Conservation (phyloP, 2,797 vertebrate genomes). For the Sphenodon punctatus region DNA sequence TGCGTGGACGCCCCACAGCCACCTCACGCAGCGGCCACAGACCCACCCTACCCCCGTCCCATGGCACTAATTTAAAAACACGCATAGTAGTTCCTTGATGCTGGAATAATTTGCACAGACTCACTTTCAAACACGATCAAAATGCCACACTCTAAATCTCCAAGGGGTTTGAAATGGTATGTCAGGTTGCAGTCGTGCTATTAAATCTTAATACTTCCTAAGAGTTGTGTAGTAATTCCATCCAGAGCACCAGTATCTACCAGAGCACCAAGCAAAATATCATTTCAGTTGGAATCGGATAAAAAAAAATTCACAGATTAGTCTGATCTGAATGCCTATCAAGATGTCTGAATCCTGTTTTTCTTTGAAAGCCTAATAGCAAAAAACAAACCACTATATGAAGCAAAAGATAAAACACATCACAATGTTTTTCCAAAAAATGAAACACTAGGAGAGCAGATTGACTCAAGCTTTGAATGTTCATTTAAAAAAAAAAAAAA, state of each 20-base stretch:
- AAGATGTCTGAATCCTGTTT: not conserved
- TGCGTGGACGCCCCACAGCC: no score
- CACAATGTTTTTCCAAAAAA: not conserved
- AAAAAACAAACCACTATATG: not conserved
- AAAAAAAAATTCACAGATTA: not conserved
- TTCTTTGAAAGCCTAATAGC: not conserved
- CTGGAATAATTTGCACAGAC: conserved; percentile 40
- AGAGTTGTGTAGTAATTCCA: conserved; percentile 10
- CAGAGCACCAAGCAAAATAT: not conserved
- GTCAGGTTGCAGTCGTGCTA: not conserved
- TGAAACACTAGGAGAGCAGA: not conserved
- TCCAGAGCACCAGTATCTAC: not conserved
- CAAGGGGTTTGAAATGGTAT: not conserved
- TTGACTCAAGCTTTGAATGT: not conserved
- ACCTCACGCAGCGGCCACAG: no score
- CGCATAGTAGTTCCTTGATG: not conserved
- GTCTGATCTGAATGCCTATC: not conserved
- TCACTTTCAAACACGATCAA: conserved; percentile 46
- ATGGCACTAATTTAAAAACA: no score
- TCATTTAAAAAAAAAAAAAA: conserved; percentile 5
- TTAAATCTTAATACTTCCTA: conserved; percentile 45
- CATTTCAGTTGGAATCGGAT: conserved; percentile 11
- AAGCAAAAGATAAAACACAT: conserved; percentile 2
- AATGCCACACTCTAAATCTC: not conserved
- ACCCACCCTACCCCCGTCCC: no score